These are phyloP conservation scores for Pholis gunnellus DNA, from an alignment of 2,113 vertebrate species.

Conservation along the genomic window DNA sequence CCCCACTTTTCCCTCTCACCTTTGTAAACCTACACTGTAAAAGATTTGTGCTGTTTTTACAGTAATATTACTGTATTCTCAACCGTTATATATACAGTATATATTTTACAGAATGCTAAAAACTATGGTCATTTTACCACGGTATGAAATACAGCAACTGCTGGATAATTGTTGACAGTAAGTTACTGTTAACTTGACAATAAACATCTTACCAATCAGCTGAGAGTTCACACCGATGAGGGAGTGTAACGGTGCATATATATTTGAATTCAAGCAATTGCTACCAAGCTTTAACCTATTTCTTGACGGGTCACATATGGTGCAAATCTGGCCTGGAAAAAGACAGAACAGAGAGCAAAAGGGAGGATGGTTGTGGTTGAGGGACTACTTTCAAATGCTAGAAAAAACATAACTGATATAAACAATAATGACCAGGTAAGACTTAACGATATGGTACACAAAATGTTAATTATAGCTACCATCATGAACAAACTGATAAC, in stretches of 20 bases:
- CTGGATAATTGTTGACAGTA: background rate
- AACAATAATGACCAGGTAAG: background rate
- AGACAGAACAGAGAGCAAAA: conserved; percentile 6
- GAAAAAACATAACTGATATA: background rate
- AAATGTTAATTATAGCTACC: background rate
- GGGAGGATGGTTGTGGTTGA: background rate
- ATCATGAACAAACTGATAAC: background rate
- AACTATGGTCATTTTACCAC: too few species aligned
- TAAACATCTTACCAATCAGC: background rate
- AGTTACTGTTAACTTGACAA: background rate
- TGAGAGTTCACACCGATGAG: conserved; percentile 21
- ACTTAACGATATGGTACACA: background rate
- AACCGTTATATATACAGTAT: background rate
- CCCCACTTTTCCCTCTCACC: background rate
- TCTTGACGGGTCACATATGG: conserved; percentile 47
- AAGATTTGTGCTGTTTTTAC: background rate
- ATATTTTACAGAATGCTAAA: too few species aligned
- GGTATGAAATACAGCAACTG: too few species aligned
- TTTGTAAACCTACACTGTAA: background rate
- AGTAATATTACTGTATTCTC: background rate
- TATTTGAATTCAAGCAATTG: conserved; percentile 46
- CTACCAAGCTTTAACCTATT: conserved; percentile 38
- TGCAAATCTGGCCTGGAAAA: conserved; percentile 31
- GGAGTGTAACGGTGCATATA: conserved; percentile 21
- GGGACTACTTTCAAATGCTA: conserved; percentile 4